These are phyloP conservation scores for Drosophila rufa DNA, from an alignment of 1,140 invertebrate species.

Conservation along the genomic window DNA sequence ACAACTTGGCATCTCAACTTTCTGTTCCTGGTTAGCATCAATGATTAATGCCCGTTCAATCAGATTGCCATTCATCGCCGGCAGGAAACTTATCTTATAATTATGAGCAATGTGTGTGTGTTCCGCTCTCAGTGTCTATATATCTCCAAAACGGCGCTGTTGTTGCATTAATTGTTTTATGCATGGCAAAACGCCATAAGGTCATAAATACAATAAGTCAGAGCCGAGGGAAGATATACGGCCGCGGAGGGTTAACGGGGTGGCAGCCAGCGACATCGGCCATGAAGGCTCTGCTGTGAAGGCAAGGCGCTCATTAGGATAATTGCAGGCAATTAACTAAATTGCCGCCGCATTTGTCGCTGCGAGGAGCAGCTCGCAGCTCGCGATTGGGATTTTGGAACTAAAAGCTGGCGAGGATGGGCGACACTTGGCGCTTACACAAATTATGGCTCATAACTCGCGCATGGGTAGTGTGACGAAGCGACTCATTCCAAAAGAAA, in stretches of 20 bases:
- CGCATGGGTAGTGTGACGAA: slow-evolving; percentile 49
- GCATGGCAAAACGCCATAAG: slow-evolving; percentile 71
- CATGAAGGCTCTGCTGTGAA: slow-evolving; percentile 12
- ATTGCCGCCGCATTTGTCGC: slow-evolving; percentile 82
- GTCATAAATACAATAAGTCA: slow-evolving; percentile 81
- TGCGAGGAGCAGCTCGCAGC: slow-evolving; percentile 31
- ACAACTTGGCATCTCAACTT: no score
- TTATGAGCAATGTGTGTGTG: slow-evolving; percentile 10
- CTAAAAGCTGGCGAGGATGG: slow-evolving; percentile 17
- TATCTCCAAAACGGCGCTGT: background rate
- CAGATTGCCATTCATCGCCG: slow-evolving; percentile 13
- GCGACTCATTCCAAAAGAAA: background rate
- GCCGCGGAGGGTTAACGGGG: slow-evolving; percentile 5
- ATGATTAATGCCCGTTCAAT: slow-evolving; percentile 34
- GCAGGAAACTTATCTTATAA: slow-evolving; percentile 38
- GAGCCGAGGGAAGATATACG: slow-evolving; percentile 57
- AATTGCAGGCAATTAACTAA: slow-evolving; percentile 84
- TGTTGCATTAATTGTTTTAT: slow-evolving; percentile 66
- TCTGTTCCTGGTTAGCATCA: background rate
- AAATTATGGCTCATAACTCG: slow-evolving; percentile 80
- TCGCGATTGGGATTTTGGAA: slow-evolving; percentile 20
- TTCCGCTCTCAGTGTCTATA: background rate
- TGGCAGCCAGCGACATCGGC: slow-evolving; percentile 41
- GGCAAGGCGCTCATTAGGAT: slow-evolving; percentile 83
- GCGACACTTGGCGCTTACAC: slow-evolving; percentile 68